Evolutionary conservation across 2,888 invertebrate species (phyloP).

Genomic region (Tachina grossa): DNA sequence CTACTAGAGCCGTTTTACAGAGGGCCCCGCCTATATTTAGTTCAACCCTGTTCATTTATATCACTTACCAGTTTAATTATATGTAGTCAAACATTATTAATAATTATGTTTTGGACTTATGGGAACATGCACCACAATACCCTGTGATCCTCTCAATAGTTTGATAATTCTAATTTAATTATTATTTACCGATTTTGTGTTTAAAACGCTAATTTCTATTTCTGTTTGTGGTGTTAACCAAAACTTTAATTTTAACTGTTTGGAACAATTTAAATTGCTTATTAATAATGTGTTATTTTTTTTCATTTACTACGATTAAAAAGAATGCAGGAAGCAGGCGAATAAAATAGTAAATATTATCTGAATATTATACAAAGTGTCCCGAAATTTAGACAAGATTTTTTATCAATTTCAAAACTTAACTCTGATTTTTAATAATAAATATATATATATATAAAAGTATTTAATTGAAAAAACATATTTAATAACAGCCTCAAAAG

Average conservation of each 20-base stretch:
- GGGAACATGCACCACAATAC: constrained; percentile 38
- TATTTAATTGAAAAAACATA: too few species aligned
- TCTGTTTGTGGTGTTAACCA: constrained; percentile 30
- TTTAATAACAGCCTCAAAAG: too few species aligned
- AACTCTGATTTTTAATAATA: too few species aligned
- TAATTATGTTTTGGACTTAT: constrained; percentile 64
- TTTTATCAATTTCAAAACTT: too few species aligned
- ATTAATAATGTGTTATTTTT: neutral
- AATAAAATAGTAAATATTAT: too few species aligned
- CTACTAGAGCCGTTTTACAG: neutral
- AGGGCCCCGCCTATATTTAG: neutral
- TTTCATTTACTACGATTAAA: neutral
- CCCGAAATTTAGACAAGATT: too few species aligned
- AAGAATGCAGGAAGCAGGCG: too few species aligned
- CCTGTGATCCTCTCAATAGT: constrained; percentile 60
- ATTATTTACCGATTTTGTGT: constrained; percentile 62
- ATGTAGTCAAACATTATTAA: constrained; percentile 56
- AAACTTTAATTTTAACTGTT: constrained; percentile 26
- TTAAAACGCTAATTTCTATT: constrained; percentile 53
- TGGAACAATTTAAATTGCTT: constrained; percentile 13
- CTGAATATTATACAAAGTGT: too few species aligned
- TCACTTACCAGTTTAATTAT: constrained; percentile 20
- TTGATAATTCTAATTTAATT: constrained; percentile 70
- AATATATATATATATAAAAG: too few species aligned
- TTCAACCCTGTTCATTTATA: neutral